Base-by-base conservation (phyloP, 2,797 vertebrate genomes). In the Bryconaethiops microstoma region DNA sequence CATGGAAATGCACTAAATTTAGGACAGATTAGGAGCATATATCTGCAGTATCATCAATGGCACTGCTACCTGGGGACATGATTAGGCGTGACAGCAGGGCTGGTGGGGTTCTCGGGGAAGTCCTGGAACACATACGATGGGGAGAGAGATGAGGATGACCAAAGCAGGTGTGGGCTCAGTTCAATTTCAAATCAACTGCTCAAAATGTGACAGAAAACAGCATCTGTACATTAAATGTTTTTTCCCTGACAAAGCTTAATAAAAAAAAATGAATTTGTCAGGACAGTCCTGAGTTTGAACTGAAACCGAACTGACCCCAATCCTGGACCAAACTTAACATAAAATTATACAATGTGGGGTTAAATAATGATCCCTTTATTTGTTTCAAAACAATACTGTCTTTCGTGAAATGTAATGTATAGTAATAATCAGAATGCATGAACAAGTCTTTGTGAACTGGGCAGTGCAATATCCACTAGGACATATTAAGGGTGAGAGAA, bases 81-180 rank as follows among this genome's bases (percentile, higher is more conserved):
- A 91, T 94, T 94, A 93, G 95, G 92, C 86, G 95, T 95, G 92
- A 94, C 92, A 90, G 91, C 90, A 87, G 95, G 95, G 92, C 94
- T 95, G 93, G 89, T 92, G 91, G 94, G 94, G 92, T 92, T 92
- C 86, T 94, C 94, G 88, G 93, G 93, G 92, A 94, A 95, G 91
- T 96, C 95, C 94, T 96, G 96, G 92, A 95, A 94, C 95, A 96
- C 92, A 92, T 94, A 95, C 90, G 94, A 94, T 94, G 94, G 92
- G 93, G 93, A 95, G 91, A 92, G 93, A 93, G 92, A 94, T 93
- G 92, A 94, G 88, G 93, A 93, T 92, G 92, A 91, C 92, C 91
- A 89, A 87, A 91, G 74, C 79, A 76, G 81, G 73, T 78, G 35
- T 71, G 68, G 80, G 74, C 78, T 55, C 83, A 80, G 78, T 54